These are phyloP conservation scores for Zootermopsis nevadensis DNA, from an alignment of 2,888 invertebrate genomes.

Conservation along the genomic window DNA sequence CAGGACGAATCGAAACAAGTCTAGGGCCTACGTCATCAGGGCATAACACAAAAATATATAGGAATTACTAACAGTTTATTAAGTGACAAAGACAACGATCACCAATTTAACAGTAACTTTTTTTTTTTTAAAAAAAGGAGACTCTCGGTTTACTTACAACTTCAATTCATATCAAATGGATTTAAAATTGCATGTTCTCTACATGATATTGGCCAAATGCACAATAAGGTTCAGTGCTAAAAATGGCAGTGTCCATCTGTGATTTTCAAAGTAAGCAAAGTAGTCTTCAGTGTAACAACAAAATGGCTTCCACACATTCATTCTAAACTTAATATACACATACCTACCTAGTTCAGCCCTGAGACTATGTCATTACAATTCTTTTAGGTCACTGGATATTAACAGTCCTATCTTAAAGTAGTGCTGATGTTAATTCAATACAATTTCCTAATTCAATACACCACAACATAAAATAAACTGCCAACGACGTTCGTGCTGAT, in stretches of 20 bases:
- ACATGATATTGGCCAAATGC: neutral
- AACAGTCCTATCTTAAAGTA: neutral
- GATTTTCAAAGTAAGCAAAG: no score
- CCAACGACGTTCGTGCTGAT: no score
- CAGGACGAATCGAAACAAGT: neutral
- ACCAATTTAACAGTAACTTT: neutral
- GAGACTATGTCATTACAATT: neutral
- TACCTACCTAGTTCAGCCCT: neutral
- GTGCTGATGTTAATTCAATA: neutral
- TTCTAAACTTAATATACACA: no score
- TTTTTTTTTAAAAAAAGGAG: slow-evolving; percentile 1
- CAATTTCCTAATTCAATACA: no score
- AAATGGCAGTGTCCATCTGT: slow-evolving; percentile 1
- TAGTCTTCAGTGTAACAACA: no score
- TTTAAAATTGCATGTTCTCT: neutral
- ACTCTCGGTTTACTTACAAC: neutral
- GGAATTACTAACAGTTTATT: neutral
- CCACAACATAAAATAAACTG: no score
- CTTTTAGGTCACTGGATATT: neutral
- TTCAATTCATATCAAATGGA: slow-evolving; percentile 4
- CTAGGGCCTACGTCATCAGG: neutral
- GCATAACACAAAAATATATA: slow-evolving; percentile 11
- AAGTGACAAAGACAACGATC: neutral
- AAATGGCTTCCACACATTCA: no score
- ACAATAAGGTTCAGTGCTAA: neutral